Evolutionary conservation across 2,888 invertebrate species (phyloP).

Genomic region (Cerceris rybyensis): DNA sequence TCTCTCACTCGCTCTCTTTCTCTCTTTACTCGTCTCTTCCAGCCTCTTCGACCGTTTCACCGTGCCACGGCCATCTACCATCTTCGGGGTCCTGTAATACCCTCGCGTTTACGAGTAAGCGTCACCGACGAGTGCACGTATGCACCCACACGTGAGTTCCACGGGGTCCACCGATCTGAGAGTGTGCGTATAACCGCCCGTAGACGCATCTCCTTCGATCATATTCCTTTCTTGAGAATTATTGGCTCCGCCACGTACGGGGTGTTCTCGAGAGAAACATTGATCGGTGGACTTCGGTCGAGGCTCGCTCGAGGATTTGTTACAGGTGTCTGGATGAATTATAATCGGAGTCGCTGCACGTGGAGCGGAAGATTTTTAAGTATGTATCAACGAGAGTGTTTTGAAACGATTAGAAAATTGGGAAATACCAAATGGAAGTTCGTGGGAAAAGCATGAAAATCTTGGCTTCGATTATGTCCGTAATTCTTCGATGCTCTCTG

Average conservation of each 20-base stretch:
- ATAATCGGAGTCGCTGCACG: neutral
- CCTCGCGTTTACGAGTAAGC: slow-evolving; percentile 72
- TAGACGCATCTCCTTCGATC: slow-evolving; percentile 75
- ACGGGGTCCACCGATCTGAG: slow-evolving; percentile 51
- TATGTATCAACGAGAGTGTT: too few species aligned
- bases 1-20: slow-evolving; percentile 25
- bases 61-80: slow-evolving; percentile 63
- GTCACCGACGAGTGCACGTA: slow-evolving; percentile 58
- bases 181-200: slow-evolving; percentile 61
- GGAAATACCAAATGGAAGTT: too few species aligned
- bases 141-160: slow-evolving; percentile 24
- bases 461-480: neutral
- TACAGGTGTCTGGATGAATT: slow-evolving; percentile 17
- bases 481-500: slow-evolving; percentile 6
- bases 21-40: slow-evolving; percentile 3
- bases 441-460: neutral
- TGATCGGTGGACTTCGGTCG: slow-evolving; percentile 8
- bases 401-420: too few species aligned
- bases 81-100: slow-evolving; percentile 72
- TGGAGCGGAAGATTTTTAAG: neutral
- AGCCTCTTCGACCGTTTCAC: neutral
- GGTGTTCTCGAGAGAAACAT: slow-evolving; percentile 51
- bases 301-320: slow-evolving; percentile 4
- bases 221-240: slow-evolving; percentile 73
- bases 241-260: slow-evolving; percentile 69